phyloP scores from a whole-genome alignment of 2,113 vertebrate genomes.

The Helogale parvula region DNA sequence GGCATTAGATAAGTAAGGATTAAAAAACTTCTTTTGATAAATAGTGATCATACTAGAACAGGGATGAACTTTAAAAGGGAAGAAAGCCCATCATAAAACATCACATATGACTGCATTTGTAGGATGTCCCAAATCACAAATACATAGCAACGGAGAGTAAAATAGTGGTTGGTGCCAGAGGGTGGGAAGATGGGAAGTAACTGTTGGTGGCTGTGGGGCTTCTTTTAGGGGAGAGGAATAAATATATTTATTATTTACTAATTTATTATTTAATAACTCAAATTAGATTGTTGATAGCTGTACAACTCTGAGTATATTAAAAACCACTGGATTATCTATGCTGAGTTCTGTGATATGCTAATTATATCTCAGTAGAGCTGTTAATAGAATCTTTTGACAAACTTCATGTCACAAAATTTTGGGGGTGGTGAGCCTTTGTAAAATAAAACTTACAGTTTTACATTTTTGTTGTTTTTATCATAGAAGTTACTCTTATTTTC shows the following conservation, averaged over 20 bases:
- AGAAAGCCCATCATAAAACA: not conserved
- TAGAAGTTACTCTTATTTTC: not conserved
- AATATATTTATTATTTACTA: not conserved
- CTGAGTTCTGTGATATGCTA: not conserved
- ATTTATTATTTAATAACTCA: not conserved
- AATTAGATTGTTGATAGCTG: not conserved
- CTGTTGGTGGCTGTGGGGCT: not conserved
- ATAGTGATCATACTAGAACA: not conserved
- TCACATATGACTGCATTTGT: not conserved
- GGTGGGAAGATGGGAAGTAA: not conserved
- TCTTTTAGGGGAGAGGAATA: not conserved
- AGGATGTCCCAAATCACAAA: not conserved
- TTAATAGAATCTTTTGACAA: not conserved
- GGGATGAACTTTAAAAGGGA: not conserved
- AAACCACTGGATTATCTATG: not conserved
- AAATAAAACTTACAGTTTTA: not conserved
- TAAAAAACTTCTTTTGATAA: slow-evolving; percentile 13
- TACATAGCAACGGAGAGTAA: not conserved
- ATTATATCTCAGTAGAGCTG: not conserved
- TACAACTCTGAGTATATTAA: not conserved
- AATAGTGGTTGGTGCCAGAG: not conserved
- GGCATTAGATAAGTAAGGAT: slow-evolving; percentile 96
- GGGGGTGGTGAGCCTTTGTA: not conserved
- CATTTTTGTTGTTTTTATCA: not conserved
- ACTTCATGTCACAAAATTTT: not conserved